Percentiles rank a stretch among this genome's conserved stretches.
These are phyloP conservation scores for Acanthosoma haemorrhoidale DNA, from an alignment of 2,888 invertebrate genomes.

Conservation along the genomic window DNA sequence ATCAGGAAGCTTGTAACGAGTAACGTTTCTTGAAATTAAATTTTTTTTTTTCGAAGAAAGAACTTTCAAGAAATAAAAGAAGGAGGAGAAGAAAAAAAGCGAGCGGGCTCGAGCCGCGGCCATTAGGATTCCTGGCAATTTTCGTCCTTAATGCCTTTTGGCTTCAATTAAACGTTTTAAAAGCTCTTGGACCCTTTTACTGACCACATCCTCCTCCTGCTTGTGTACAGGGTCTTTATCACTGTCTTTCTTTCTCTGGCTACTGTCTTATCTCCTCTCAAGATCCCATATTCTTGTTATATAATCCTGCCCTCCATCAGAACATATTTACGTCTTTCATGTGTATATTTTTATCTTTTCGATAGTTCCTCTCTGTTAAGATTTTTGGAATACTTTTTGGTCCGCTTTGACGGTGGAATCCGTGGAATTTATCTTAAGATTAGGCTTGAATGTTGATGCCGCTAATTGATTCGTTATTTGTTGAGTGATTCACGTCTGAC, in stretches of 20 bases:
- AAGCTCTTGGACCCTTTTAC: slow-evolving; percentile 18
- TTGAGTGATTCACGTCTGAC: neutral
- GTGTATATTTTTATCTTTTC: neutral
- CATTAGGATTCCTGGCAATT: slow-evolving; percentile 29
- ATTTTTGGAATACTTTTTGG: neutral
- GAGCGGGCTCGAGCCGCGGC: slow-evolving; percentile 25
- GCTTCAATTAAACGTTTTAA: slow-evolving; percentile 22
- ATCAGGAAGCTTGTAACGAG: slow-evolving; percentile 23
- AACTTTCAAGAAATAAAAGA: neutral
- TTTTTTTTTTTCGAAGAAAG: neutral
- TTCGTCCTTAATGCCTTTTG: slow-evolving; percentile 22
- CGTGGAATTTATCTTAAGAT: neutral
- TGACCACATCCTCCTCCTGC: neutral
- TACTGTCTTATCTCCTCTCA: slow-evolving; percentile 2
- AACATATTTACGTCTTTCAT: neutral
- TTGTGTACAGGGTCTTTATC: slow-evolving; percentile 8
- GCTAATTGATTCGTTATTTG: neutral
- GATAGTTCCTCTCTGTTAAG: slow-evolving; percentile 6
- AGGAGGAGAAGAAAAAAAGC: neutral
- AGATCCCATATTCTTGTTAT: too few relatives aligned
- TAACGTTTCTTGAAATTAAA: slow-evolving; percentile 13
- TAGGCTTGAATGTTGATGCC: neutral
- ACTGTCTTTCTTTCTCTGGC: neutral
- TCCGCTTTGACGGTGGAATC: neutral
- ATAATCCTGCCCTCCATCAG: neutral